These are phyloP conservation scores for Pterocles orientalis DNA, from an alignment of 2,113 vertebrate genomes.

Conservation along the genomic window DNA sequence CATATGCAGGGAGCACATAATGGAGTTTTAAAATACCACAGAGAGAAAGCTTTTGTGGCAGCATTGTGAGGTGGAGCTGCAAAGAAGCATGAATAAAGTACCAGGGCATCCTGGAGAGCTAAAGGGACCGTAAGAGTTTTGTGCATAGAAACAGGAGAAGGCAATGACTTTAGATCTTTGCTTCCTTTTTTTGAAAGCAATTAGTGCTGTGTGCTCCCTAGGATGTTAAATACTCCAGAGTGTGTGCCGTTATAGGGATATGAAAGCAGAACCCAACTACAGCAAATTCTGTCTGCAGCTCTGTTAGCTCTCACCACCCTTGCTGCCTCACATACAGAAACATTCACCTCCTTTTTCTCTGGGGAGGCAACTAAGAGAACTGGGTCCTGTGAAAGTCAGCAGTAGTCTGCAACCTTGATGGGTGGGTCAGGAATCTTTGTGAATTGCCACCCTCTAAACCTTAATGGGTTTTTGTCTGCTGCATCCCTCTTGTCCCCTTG, in stretches of 20 bases:
- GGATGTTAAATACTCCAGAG: not conserved
- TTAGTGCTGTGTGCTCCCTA: not conserved
- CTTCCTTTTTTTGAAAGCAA: not conserved
- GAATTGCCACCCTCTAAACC: not conserved
- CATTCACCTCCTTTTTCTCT: not conserved
- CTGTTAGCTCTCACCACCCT: not conserved
- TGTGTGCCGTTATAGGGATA: not conserved
- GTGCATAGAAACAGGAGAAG: not conserved
- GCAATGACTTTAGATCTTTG: not conserved
- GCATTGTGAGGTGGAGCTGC: not conserved
- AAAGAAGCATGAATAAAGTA: not conserved
- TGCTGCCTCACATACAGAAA: not conserved
- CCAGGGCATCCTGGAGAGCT: not conserved
- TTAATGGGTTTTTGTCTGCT: not conserved
- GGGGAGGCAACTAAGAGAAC: not conserved
- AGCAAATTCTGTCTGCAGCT: not conserved
- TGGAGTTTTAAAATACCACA: not conserved
- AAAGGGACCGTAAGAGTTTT: not conserved
- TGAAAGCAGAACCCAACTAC: not conserved
- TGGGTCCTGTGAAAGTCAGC: not conserved
- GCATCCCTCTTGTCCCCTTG: not conserved
- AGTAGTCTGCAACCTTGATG: not conserved
- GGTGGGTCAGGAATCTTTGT: slow-evolving; percentile 38
- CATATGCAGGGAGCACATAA: not conserved
- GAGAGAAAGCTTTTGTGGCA: not conserved